Percentiles rank a stretch among this genome's conserved stretches.
These are phyloP conservation scores for Danaus plexippus DNA, from an alignment of 1,140 invertebrate genomes.

Conservation along the genomic window DNA sequence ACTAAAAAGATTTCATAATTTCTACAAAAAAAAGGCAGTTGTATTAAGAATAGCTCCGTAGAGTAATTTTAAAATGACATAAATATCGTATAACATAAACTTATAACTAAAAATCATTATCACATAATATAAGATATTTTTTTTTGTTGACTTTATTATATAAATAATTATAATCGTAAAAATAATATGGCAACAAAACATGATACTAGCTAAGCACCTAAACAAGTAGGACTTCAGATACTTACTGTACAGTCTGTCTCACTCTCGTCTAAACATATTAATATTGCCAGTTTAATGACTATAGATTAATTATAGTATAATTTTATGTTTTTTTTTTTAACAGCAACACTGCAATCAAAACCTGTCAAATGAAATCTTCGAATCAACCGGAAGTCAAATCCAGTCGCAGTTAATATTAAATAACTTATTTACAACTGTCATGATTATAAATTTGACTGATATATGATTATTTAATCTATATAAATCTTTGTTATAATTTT, in stretches of 20 bases:
- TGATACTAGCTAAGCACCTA: constrained; percentile 68
- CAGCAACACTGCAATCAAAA: constrained; percentile 6
- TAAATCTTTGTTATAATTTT: constrained; percentile 18
- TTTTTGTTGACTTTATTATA: constrained; percentile 64
- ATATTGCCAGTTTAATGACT: constrained; percentile 8
- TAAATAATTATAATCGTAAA: constrained; percentile 67
- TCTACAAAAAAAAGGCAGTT: no score
- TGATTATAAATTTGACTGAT: no score
- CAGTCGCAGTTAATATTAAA: no score
- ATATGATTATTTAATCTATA: constrained; percentile 2
- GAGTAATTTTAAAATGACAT: no score
- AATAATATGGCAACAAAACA: constrained; percentile 70
- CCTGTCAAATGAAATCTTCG: no score
- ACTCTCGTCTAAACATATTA: constrained; percentile 49
- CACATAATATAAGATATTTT: constrained; percentile 61
- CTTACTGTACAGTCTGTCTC: constrained; percentile 62
- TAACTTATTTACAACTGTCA: no score
- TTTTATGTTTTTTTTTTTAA: no score
- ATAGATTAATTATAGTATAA: no score
- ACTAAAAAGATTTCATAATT: no score
- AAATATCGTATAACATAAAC: constrained; percentile 24
- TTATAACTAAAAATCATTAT: constrained; percentile 52
- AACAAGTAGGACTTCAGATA: constrained; percentile 57
- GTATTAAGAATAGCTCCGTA: no score
- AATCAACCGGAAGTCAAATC: no score